Conservation (phyloP, 2,797 vertebrate species). For the Arctocebus calabarensis region DNA sequence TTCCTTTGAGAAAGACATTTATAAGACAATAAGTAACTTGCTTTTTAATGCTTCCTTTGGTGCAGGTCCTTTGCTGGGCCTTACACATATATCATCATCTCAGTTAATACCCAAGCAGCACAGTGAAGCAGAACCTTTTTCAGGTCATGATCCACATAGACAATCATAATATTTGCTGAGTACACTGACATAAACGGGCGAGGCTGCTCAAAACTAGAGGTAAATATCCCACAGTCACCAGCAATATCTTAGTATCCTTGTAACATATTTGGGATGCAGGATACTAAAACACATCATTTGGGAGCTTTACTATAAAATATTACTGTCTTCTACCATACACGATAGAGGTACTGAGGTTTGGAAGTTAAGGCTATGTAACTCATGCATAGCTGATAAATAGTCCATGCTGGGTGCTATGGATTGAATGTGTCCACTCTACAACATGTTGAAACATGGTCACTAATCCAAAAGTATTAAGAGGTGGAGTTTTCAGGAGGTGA, state of each 20-base stretch:
- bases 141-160: background rate
- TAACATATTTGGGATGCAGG: background rate
- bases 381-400: background rate
- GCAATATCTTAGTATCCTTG: background rate
- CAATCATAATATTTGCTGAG: background rate
- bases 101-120: background rate
- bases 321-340: background rate
- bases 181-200: background rate
- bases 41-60: background rate
- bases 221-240: background rate
- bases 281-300: background rate
- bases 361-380: background rate
- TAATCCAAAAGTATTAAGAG: background rate
- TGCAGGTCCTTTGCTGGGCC: background rate
- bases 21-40: background rate
- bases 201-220: background rate
- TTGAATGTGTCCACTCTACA: background rate
- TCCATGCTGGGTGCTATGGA: background rate
- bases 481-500: background rate
- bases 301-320: conserved; percentile 6
- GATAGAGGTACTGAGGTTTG: background rate
- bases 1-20: background rate
- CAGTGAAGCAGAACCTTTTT: background rate
- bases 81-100: background rate
- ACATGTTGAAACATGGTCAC: background rate